phyloP scores from a whole-genome alignment of 1,140 invertebrate species.

The Rhynchophorus ferrugineus region DNA sequence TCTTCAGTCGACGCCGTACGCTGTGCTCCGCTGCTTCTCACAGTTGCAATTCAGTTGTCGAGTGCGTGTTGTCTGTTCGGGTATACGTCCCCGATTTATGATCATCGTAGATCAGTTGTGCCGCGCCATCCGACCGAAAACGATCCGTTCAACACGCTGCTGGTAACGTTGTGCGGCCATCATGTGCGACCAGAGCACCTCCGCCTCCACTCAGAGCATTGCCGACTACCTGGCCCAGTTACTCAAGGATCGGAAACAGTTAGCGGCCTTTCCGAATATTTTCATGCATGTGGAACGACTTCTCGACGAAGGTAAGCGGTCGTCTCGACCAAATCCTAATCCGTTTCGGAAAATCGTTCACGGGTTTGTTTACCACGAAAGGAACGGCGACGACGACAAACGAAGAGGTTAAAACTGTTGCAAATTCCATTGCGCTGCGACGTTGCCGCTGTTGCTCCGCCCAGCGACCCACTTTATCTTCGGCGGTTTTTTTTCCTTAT shows the following conservation, averaged over 20 bases:
- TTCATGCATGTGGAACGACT: constrained; percentile 98
- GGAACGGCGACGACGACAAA: too few relatives aligned
- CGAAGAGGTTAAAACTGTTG: neutral
- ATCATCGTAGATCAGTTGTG: too few relatives aligned
- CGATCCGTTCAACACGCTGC: too few relatives aligned
- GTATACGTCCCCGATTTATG: too few relatives aligned
- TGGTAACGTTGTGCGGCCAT: constrained; percentile 26
- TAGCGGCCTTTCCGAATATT: constrained; percentile 98
- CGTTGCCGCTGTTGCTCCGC: neutral
- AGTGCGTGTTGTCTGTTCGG: too few relatives aligned
- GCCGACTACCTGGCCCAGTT: constrained; percentile 99
- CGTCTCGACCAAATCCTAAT: too few relatives aligned
- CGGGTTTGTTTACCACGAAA: neutral
- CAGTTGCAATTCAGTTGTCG: too few relatives aligned
- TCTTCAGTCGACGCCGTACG: too few relatives aligned
- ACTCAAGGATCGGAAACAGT: constrained; percentile 99
- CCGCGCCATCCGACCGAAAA: too few relatives aligned
- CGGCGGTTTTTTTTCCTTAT: too few relatives aligned
- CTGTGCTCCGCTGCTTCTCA: too few relatives aligned
- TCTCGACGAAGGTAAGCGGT: constrained; percentile 94
- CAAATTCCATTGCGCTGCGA: neutral
- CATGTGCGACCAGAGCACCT: constrained; percentile 54
- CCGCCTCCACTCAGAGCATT: constrained; percentile 85
- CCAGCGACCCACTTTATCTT: neutral
- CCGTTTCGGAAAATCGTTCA: neutral